A percentile compares a stretch with the other conserved stretches of the same genome.
phyloP scores from a whole-genome alignment of 2,113 vertebrate genomes.

The Xiphias gladius region DNA sequence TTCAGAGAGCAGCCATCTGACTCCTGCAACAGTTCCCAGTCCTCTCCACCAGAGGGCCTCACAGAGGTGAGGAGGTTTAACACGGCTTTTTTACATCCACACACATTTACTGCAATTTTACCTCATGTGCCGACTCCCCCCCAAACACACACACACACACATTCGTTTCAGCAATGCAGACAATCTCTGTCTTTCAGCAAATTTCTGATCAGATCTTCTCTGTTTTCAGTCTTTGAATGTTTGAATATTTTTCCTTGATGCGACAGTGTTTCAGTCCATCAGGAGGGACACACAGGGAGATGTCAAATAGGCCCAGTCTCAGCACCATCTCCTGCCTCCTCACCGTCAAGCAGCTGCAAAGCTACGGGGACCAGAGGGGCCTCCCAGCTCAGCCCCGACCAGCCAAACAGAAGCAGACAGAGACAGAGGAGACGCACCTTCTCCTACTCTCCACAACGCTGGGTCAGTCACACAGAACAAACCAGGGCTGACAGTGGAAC shows the following conservation, averaged over 20 bases:
- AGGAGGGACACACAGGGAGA: constrained; percentile 11
- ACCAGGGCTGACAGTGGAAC: constrained; percentile 53
- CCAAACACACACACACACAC: background rate
- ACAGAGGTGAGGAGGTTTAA: constrained; percentile 76
- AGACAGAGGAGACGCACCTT: constrained; percentile 23
- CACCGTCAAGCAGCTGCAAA: background rate
- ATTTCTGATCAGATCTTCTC: background rate
- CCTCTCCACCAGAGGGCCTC: constrained; percentile 81
- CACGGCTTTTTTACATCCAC: background rate
- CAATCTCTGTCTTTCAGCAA: background rate
- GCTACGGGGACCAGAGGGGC: background rate
- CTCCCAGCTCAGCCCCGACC: background rate
- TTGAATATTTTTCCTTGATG: constrained; percentile 2
- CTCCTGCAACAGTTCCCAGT: constrained; percentile 81
- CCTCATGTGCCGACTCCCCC: background rate
- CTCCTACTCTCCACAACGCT: constrained; percentile 65
- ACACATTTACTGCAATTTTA: constrained; percentile 20
- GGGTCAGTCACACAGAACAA: constrained; percentile 48
- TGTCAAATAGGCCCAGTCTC: constrained; percentile 28
- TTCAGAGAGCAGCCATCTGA: constrained; percentile 90
- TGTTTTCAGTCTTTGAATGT: background rate
- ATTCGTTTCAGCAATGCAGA: background rate
- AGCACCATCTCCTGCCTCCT: constrained; percentile 13
- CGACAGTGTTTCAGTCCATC: constrained; percentile 38
- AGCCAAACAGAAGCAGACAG: constrained; percentile 4